Base-by-base conservation (phyloP, 1,140 invertebrate genomes). In the Sweltsa coloradensis region DNA sequence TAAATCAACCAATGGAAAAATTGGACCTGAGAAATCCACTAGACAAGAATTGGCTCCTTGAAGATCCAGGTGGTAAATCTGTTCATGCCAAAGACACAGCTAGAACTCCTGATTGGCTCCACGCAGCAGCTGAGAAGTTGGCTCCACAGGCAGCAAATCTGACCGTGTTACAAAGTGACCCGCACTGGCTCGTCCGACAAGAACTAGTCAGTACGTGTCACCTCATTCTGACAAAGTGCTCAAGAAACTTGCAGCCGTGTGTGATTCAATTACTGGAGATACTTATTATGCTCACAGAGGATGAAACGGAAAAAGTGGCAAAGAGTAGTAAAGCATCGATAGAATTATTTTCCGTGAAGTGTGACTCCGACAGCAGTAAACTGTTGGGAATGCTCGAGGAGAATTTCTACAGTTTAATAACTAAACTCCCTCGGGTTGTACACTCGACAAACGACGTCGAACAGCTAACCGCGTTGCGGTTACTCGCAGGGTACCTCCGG, bases 401-500 rank as follows among this genome's bases (percentile, higher is more conserved):
- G 42, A 74, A 73, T 49, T 74, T 79, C 55, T 71, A 72, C 50
- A 58, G 57, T 21, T 56, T 71, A 2, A 58, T 79, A 2, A 72
- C 61, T 24, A 67, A 64, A 51, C 54, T 80, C 53, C 77, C 78
- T 0, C 62, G 72, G 49, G 64, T 74, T 37, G 66, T 80, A 45
- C 39, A 45, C 40, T 49, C 60, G 61, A 11, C 55, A 79, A 76
- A 78, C 59, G 64, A 72, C 27, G 58, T 53, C 3, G 61, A 71
- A 50, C 77, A 81, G 58, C 49, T 76, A 29, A 60, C 66, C 1
- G 62, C 63, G 5, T 58, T 81, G 34, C 72, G 74, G 59, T 63
- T 78, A 27, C 51, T 81, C 3, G 61, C 66, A 29, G 79, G 78
- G 7, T 83, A 81, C 57, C 56, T 81, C 14, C 61, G 61, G 40